These are phyloP conservation scores for Sphenopsis melanotis DNA, from an alignment of 2,797 vertebrate species.

Conservation along the genomic window DNA sequence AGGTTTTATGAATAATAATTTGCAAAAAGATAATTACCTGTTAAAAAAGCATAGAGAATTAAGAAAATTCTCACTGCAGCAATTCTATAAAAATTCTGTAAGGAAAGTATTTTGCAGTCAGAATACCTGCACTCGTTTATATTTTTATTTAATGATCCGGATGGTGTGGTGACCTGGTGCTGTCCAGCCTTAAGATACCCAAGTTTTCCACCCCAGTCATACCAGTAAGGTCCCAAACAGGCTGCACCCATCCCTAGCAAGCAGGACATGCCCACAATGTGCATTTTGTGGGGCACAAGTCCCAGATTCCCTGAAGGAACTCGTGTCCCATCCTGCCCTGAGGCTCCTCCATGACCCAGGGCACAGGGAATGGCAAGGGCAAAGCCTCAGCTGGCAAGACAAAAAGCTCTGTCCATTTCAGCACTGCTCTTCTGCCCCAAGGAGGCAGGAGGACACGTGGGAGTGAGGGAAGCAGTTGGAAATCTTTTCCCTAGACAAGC, in stretches of 20 bases:
- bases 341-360: fast-evolving
- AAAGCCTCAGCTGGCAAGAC: background rate
- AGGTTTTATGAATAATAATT: background rate
- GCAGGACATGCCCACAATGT: background rate
- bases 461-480: background rate
- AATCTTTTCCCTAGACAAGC: background rate
- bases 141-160: background rate
- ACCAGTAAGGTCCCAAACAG: background rate
- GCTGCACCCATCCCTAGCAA: too few species aligned
- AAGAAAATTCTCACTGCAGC: background rate
- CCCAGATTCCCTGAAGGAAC: background rate
- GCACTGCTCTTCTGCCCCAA: background rate
- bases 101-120: background rate
- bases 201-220: background rate
- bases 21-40: background rate
- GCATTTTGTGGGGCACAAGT: background rate
- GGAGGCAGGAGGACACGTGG: fast-evolving
- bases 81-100: background rate
- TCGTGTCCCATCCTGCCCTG: fast-evolving
- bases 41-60: background rate
- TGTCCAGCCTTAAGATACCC: background rate
- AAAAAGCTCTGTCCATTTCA: background rate
- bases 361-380: too few species aligned
- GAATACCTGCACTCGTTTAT: background rate
- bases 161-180: background rate